These are phyloP conservation scores for Crocidura indochinensis DNA, from an alignment of 2,797 vertebrate genomes.

Conservation along the genomic window DNA sequence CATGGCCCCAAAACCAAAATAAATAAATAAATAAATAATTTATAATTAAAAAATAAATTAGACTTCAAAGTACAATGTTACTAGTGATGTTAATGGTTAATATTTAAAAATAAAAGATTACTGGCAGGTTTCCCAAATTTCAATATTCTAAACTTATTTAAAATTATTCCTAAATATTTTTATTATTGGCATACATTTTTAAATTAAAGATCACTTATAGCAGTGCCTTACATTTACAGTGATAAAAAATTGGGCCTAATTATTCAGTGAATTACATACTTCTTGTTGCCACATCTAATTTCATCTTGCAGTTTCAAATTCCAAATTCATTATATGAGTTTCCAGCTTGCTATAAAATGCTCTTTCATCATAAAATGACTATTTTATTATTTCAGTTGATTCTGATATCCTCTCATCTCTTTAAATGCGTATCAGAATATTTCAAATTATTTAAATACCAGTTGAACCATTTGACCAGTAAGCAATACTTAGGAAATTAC, in stretches of 20 bases:
- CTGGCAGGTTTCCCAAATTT: neutral
- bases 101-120: conserved; percentile 51
- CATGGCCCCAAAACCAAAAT: too few species aligned
- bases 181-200: neutral
- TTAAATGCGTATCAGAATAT: neutral
- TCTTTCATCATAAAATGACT: neutral
- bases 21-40: too few species aligned
- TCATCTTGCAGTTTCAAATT: conserved; percentile 17
- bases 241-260: neutral
- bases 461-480: neutral
- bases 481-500: neutral
- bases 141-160: conserved; percentile 21
- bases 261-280: neutral
- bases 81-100: conserved; percentile 5
- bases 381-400: neutral
- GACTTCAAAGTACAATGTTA: too few species aligned
- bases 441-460: neutral
- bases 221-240: neutral
- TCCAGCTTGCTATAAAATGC: neutral
- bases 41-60: too few species aligned
- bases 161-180: conserved; percentile 22
- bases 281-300: neutral
- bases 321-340: neutral
- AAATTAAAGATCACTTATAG: neutral
- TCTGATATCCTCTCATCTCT: too few species aligned